phyloP scores from a whole-genome alignment of 1,140 invertebrate genomes.

The Heliothis subflexa region DNA sequence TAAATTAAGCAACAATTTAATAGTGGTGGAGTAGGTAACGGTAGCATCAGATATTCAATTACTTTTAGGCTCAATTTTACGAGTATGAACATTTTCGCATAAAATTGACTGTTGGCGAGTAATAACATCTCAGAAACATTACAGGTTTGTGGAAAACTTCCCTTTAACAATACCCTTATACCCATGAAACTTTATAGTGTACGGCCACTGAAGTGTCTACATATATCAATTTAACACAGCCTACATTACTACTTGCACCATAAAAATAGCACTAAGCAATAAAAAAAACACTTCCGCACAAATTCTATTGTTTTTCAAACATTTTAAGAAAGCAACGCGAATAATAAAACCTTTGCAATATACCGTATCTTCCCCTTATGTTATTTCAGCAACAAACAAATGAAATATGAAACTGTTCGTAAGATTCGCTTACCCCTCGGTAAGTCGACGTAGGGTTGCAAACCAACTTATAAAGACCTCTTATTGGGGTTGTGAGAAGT shows the following conservation, averaged over 20 bases:
- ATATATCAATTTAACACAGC: neutral
- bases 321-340: conserved; percentile 42
- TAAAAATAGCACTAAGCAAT: conserved; percentile 15
- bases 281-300: conserved; percentile 30
- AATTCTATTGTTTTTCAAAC: conserved; percentile 27
- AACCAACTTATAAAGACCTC: conserved; percentile 42
- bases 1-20: too few relatives aligned
- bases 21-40: too few relatives aligned
- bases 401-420: conserved; percentile 59
- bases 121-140: neutral
- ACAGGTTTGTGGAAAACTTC: neutral
- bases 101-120: neutral
- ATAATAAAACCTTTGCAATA: conserved; percentile 40
- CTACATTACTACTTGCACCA: neutral
- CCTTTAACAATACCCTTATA: neutral
- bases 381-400: conserved; percentile 50
- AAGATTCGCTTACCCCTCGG: conserved; percentile 48
- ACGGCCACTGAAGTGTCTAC: neutral
- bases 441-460: conserved; percentile 41
- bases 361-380: conserved; percentile 47
- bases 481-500: neutral
- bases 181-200: neutral
- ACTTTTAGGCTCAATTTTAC: too few relatives aligned
- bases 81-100: neutral
- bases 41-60: too few relatives aligned